Percentiles rank a stretch among this genome's conserved stretches.
Conservation (phyloP, 2,888 invertebrate species). For the Ametastegia equiseti region DNA sequence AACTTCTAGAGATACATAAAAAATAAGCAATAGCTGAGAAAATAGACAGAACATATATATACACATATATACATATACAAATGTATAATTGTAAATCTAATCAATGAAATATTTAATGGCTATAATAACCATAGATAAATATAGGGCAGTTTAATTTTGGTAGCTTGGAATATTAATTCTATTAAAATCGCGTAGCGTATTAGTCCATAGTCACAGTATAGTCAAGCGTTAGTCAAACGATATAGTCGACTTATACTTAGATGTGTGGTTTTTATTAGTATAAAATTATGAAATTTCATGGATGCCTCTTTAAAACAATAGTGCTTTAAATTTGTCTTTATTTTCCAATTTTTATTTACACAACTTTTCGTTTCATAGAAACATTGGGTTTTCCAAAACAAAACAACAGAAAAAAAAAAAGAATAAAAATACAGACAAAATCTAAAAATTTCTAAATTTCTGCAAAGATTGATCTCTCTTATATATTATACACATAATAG, state of each 20-base stretch:
- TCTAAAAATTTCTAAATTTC: constrained; percentile 45
- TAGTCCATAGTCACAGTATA: constrained; percentile 43
- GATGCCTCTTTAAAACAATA: constrained; percentile 66
- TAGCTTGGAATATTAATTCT: constrained; percentile 37
- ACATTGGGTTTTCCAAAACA: neutral
- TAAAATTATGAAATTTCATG: constrained; percentile 76
- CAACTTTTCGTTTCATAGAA: constrained; percentile 47
- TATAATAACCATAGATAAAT: constrained; percentile 40
- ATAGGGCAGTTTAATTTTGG: constrained; percentile 47
- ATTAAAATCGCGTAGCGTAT: constrained; percentile 62
- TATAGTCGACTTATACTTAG: constrained; percentile 63
- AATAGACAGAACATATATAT: neutral
- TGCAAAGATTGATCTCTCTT: constrained; percentile 18
- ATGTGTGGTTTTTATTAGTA: constrained; percentile 75
- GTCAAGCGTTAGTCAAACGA: constrained; percentile 61
- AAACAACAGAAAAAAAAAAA: constrained; percentile 8
- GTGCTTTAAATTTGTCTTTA: constrained; percentile 27
- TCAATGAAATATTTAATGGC: constrained; percentile 36
- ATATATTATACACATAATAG: neutral
- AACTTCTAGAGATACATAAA: constrained; percentile 13
- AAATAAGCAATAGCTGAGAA: constrained; percentile 34
- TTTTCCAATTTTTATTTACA: constrained; percentile 52
- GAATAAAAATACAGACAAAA: neutral
- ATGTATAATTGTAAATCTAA: constrained; percentile 40
- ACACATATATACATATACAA: too few relatives aligned